Base-by-base conservation (phyloP, 2,888 invertebrate species). In the Hoplodrina ambigua region DNA sequence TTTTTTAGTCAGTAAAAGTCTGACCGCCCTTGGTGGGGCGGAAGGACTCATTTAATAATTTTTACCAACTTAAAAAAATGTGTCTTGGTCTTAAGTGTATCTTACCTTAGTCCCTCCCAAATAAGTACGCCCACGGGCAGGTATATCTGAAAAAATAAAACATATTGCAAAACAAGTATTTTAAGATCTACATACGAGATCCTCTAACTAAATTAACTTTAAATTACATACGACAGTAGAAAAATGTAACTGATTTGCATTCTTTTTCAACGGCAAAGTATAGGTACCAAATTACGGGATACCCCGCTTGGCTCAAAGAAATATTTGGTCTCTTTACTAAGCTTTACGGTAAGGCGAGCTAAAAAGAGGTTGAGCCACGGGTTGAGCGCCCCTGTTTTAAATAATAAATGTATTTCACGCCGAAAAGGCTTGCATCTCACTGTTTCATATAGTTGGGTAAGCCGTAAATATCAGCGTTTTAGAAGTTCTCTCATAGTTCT, bases 381-480 rank as follows among this genome's bases (percentile, higher is more conserved):
- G 58, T 71, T 64, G 52, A 52, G 71, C 57, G 55, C 58, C 67
- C 64, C 49, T 65, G 50, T 62, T 67, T 78, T 84, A 74, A 84
- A 84, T 84, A 81, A 74, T 84, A 78, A 78, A 81, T 81, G 55
- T 64, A 62, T 69, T 74, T 70, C 55, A 69, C 61, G 60, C 78
- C 63, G 60, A 49, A 41, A 52, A 59, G 41, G 61, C 41, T 41
- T 19, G 33, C 25, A 64, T 50, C 37, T 72, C 57, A 63, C 62
- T 52, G 72, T 60, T 53, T 63, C 44, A 15, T n/a, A 20, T 63
- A 75, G 56, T 75, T 52, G 13, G 6, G 17, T 46, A 17, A 15
- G 33, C 11, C 33, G 17, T 57, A 63, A 63, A 72, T 59, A 50
- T 69, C 17, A 8, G 10, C 17, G 20, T 52, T 78, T 61, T 49